Percentiles rank a stretch among this genome's conserved stretches.
Conservation (phyloP, 2,888 invertebrate genomes). For the Pollenia amentaria region DNA sequence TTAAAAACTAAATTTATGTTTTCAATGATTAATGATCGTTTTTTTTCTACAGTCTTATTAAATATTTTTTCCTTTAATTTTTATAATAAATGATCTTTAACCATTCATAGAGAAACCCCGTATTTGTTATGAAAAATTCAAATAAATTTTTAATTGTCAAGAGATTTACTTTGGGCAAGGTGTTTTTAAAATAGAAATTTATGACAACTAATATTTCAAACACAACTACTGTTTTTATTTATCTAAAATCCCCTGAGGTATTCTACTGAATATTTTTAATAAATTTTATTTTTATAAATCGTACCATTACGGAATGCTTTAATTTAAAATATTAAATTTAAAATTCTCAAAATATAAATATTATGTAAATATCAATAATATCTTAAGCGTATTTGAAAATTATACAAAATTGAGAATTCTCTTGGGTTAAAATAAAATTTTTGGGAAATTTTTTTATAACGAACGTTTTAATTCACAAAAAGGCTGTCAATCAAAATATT, state of each 20-base stretch:
- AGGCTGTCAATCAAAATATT: conserved; percentile 81
- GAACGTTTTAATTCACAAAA: conserved; percentile 46
- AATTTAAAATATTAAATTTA: conserved; percentile 54
- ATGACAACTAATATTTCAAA: conserved; percentile 56
- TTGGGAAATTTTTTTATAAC: conserved; percentile 6
- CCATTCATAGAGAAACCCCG: neutral
- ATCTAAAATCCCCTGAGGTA: conserved; percentile 37
- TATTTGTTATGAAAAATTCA: conserved; percentile 8
- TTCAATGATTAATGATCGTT: conserved; percentile 76
- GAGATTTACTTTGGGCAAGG: conserved; percentile 59
- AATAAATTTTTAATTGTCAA: conserved; percentile 63
- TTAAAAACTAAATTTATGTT: conserved; percentile 12
- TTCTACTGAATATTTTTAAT: neutral
- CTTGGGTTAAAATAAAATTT: conserved; percentile 73
- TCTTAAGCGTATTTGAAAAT: neutral
- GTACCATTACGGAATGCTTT: conserved; percentile 48
- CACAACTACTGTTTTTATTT: conserved; percentile 30
- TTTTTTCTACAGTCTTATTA: conserved; percentile 35
- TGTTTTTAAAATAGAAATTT: conserved; percentile 49
- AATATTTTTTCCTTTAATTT: conserved; percentile 56
- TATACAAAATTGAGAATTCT: conserved; percentile 77
- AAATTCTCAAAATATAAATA: conserved; percentile 47
- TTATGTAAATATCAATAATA: conserved; percentile 65
- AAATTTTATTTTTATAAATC: conserved; percentile 16
- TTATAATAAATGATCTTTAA: conserved; percentile 61